Evolutionary conservation across 2,113 vertebrate genomes (phyloP), one percentile per base, ranked within the genome.

Genomic region (Blennius ocellaris): DNA sequence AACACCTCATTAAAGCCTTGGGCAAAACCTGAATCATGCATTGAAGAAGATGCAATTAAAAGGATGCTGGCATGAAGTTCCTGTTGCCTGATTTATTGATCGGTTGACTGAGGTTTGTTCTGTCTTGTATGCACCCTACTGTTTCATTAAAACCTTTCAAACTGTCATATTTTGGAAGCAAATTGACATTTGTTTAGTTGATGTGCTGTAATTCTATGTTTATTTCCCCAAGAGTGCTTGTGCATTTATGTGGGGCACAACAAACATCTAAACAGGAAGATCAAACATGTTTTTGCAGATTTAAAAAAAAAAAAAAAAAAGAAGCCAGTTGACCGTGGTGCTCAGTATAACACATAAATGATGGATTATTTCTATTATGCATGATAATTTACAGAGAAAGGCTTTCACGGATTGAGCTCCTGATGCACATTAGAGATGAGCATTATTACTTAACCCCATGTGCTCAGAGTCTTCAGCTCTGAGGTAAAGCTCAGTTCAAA

Each of bases 1-100:
- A 82, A 80, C 89, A 79, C 73, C 84, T 93, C 86, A 85, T 92
- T 90, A 88, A 87, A 87, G 78, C 70, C 74, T 76, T 70, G 39
- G 17, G 64, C 69, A 64, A 77, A 80, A 80, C 50, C 65, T 76
- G 58, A 78, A 73, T 88, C 74, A 79, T 88, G 89, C 75, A 78
- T 59, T 7, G 64, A 81, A 78, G 82, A 86, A 81, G 69, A 84
- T 81, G 86, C 85, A 87, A 90, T 92, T 90, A 90, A 85, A 81
- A 61, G 58, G 80, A 75, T 53, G 70, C 58, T 86, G 84, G 73
- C 83, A 82, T 44, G 51, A 16, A 60, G 86, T 81, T 82, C 77
- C 64, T 74, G 82, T 89, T 86, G 78, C 76, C 82, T 75, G 64
- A 83, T 81, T 80, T 79, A 89, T 88, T 84, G 82, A 90, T 81